Conservation (phyloP, 2,797 vertebrate genomes). For the Fringilla coelebs region DNA sequence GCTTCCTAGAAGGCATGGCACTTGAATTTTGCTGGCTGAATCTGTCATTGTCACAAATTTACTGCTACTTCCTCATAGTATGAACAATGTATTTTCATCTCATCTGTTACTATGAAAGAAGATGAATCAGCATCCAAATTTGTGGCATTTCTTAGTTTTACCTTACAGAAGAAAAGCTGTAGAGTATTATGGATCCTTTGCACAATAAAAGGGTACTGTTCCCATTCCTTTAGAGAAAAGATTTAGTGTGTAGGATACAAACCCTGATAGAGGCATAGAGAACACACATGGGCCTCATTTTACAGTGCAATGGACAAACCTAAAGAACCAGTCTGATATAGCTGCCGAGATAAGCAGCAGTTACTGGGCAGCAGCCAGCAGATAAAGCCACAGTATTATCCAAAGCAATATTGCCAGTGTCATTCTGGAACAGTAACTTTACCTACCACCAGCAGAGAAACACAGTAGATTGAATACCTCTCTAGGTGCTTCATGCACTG, state of each 20-base stretch:
- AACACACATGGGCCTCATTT: not conserved
- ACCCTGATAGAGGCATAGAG: not conserved
- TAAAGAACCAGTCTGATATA: not conserved
- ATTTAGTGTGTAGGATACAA: not conserved
- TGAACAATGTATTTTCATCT: not conserved
- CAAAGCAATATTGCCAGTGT: not conserved
- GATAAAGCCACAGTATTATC: slow-evolving; percentile 11
- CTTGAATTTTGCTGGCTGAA: not conserved
- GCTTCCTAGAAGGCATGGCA: not conserved
- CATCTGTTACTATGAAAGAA: not conserved
- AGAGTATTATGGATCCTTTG: not conserved
- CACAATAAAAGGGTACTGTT: not conserved
- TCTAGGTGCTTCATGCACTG: slow-evolving; percentile 13
- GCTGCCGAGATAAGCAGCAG: slow-evolving; percentile 6
- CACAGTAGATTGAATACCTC: not conserved
- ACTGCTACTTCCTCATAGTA: not conserved
- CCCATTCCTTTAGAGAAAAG: not conserved
- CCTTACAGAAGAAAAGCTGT: not conserved
- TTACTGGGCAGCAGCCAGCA: slow-evolving; percentile 28
- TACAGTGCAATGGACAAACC: not conserved
- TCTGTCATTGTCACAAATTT: not conserved
- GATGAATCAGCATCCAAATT: not conserved
- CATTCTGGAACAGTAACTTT: slow-evolving; percentile 39
- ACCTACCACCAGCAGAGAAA: slow-evolving; percentile 6
- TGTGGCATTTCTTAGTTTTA: not conserved